Conservation (phyloP, 2,113 vertebrate species). For the Oryzias melastigma region DNA sequence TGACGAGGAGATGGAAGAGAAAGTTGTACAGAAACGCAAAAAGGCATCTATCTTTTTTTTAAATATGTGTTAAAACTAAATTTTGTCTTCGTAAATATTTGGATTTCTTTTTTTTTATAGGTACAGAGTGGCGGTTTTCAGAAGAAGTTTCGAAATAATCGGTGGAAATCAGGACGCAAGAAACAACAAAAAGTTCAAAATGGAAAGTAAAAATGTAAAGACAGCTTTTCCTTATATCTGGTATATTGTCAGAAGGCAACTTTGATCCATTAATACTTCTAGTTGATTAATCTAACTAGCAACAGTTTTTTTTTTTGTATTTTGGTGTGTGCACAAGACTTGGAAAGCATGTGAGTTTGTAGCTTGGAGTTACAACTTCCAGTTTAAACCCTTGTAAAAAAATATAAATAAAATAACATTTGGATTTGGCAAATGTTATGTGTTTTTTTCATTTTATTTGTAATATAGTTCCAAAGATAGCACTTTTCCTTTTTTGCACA, state of each 20-base stretch:
- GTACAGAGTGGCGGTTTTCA: constrained; percentile 58
- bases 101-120: constrained; percentile 45
- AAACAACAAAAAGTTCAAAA: constrained; percentile 45
- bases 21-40: constrained; percentile 68
- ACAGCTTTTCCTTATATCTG: constrained; percentile 2
- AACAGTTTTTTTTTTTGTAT: background rate
- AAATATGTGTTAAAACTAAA: background rate
- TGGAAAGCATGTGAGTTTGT: background rate
- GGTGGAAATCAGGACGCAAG: constrained; percentile 61
- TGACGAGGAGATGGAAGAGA: constrained; percentile 68
- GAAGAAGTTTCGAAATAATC: constrained; percentile 75
- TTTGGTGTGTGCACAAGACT: background rate
- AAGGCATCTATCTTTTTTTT: constrained; percentile 59
- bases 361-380: constrained; percentile 15
- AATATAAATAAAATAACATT: constrained; percentile 23
- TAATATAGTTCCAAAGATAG: background rate
- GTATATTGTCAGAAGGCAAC: background rate
- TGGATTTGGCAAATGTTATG: constrained; percentile 28
- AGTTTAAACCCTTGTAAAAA: constrained; percentile 2
- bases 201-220: constrained; percentile 47
- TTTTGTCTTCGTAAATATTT: too few relatives aligned
- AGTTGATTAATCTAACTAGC: too few relatives aligned
- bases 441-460: background rate
- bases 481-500: background rate
- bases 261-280: background rate